Base-by-base conservation (phyloP, 2,113 vertebrate species). In the Megaleporinus macrocephalus region DNA sequence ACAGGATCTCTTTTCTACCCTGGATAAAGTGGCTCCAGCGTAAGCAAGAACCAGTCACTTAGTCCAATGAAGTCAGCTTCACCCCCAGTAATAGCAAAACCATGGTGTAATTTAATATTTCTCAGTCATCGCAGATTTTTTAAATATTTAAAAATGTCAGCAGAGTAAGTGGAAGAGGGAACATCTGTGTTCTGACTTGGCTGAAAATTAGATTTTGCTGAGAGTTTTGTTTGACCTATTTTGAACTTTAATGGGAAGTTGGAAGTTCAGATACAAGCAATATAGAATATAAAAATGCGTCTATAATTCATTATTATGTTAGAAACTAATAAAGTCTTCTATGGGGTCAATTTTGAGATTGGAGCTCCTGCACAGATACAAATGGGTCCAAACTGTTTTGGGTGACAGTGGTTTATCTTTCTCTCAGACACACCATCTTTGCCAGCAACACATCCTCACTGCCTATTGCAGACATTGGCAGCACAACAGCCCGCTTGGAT, bases 401-500 rank as follows among this genome's bases (percentile, higher is more conserved):
- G n/a, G 2, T 44, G 18, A 51, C 0, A 49, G 5, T 78, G 11
- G 73, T 69, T 71, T 75, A 44, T 6, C 72, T 72, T 83, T 29
- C 69, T 62, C 9, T 41, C 89, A 99, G 98, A 88, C 95, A 95
- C 72, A 96, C 98, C 0, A 96, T 99, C 91, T 99, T 99, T 91
- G 95, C 95, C 70, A 99, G 98, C 93, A 99, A 99, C 92, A 99
- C 98, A 0, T 99, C 98, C 0, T 99, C 98, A 18, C 82, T 99
- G 92, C 95, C 95, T 44, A 96, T 99, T 87, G 91, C 94, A 0
- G 92, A 93, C 87, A 91, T 99, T 65, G 97, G 96, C 79, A 97
- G 97, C 20, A 91, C 96, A 30, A 99, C 97, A 78, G 93, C 89
- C 79, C 93, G 98, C 70, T 95, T 96, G 86, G 98, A 99, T 90